Conservation (phyloP, 2,888 invertebrate genomes). For the Zaprionus lineosus region DNA sequence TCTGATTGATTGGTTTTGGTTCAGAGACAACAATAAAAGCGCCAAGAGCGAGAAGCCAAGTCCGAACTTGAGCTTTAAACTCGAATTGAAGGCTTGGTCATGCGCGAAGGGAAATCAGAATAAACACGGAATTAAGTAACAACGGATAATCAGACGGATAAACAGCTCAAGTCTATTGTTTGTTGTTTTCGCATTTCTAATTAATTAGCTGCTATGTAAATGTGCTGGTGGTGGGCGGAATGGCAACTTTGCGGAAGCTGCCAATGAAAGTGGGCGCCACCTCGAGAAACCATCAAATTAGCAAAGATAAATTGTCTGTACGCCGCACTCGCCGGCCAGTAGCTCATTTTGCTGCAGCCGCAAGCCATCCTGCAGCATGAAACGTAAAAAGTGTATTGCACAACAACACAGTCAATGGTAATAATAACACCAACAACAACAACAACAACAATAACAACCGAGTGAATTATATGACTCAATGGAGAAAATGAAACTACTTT, state of each 20-base stretch:
- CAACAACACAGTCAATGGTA: too few relatives aligned
- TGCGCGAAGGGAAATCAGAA: conserved; percentile 9
- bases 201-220: neutral
- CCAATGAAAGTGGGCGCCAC: neutral
- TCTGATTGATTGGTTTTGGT: conserved; percentile 48
- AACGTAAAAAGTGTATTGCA: neutral
- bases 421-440: too few relatives aligned
- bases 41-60: too few relatives aligned
- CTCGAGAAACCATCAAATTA: conserved; percentile 22
- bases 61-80: too few relatives aligned
- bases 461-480: too few relatives aligned
- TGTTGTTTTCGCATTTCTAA: too few relatives aligned
- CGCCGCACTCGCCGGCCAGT: conserved; percentile 29
- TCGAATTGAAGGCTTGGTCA: too few relatives aligned
- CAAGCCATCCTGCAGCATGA: conserved; percentile 11
- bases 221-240: too few relatives aligned
- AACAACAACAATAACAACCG: too few relatives aligned
- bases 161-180: conserved; percentile 10
- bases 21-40: conserved; percentile 4
- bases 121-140: conserved; percentile 36
- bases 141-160: conserved; percentile 11
- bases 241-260: too few relatives aligned
- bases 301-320: conserved; percentile 31
- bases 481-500: too few relatives aligned
- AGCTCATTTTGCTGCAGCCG: conserved; percentile 23